Conservation (phyloP, 2,113 vertebrate genomes). For the Galemys pyrenaicus region DNA sequence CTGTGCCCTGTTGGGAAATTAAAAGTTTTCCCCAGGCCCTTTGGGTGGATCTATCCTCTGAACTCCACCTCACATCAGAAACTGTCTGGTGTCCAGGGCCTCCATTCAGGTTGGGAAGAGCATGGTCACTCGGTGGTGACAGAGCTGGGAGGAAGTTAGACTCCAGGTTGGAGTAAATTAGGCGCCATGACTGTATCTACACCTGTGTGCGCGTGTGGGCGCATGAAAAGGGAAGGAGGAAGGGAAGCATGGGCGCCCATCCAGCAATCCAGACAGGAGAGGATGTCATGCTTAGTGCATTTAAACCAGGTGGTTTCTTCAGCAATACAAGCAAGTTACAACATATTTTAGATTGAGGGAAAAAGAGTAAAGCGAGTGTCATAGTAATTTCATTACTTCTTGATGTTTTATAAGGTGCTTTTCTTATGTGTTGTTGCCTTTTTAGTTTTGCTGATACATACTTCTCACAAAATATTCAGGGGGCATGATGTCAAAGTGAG, state of each 20-base stretch:
- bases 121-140: neutral
- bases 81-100: neutral
- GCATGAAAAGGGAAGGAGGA: neutral
- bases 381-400: neutral
- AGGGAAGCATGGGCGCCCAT: neutral
- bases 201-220: neutral
- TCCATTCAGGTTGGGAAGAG: neutral
- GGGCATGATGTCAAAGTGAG: neutral
- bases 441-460: neutral
- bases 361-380: neutral
- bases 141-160: too few relatives aligned
- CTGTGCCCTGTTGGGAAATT: neutral
- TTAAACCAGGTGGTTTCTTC: neutral
- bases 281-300: constrained; percentile 26
- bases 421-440: neutral
- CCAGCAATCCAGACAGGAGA: constrained; percentile 33
- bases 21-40: neutral
- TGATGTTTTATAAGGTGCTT: neutral
- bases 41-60: neutral
- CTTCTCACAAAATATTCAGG: neutral
- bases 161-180: neutral
- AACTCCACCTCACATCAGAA: neutral
- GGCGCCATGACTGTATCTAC: neutral
- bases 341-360: neutral
- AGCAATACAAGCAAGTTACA: constrained; percentile 12